Evolutionary conservation across 2,113 vertebrate genomes (phyloP).

Genomic region (Dinomys branickii): DNA sequence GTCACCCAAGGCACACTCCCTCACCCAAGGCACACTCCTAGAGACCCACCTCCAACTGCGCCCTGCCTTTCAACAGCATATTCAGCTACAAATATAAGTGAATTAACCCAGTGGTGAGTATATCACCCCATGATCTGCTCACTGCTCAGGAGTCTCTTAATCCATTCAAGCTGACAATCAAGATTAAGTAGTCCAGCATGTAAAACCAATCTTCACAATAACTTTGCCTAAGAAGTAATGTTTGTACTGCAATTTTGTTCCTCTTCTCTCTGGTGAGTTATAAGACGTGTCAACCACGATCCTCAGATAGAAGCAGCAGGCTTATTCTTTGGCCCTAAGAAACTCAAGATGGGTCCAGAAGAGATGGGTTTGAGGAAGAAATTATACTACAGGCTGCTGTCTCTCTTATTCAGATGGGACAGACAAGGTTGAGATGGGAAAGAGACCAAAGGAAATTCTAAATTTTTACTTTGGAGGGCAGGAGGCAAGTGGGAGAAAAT

Average conservation of each 20-base stretch:
- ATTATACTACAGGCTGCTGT: background rate
- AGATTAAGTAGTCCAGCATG: background rate
- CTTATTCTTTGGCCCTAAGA: background rate
- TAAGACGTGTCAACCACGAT: background rate
- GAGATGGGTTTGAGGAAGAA: background rate
- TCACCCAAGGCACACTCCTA: background rate
- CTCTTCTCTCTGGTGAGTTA: background rate
- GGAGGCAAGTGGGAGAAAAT: background rate
- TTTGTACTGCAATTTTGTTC: background rate
- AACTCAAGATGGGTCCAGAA: background rate
- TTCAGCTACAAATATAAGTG: background rate
- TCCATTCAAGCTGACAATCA: background rate
- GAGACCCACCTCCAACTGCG: background rate
- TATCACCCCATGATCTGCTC: background rate
- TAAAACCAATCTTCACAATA: background rate
- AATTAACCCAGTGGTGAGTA: background rate
- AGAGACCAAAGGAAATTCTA: fast-evolving
- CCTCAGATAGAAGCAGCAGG: background rate
- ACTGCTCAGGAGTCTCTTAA: background rate
- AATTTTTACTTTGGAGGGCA: background rate
- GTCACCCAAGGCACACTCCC: background rate
- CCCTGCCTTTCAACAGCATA: no score
- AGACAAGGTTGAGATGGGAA: background rate
- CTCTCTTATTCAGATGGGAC: background rate
- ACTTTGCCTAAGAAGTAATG: background rate